These are phyloP conservation scores for Pangasius mekongensis DNA, from an alignment of 2,797 vertebrate genomes.

Conservation along the genomic window DNA sequence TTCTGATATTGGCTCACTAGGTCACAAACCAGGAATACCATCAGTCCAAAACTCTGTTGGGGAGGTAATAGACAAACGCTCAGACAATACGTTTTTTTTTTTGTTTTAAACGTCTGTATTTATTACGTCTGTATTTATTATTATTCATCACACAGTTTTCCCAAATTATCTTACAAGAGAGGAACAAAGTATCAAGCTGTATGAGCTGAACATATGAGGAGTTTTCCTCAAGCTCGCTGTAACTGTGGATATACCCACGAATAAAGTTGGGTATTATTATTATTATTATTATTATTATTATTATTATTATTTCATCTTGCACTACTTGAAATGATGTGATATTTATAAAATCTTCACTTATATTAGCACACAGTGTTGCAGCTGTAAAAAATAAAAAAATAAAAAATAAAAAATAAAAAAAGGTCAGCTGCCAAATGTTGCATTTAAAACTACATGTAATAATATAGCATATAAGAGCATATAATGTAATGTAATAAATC, in stretches of 20 bases:
- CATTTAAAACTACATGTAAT: neutral
- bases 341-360: neutral
- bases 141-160: neutral
- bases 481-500: neutral
- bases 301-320: too few relatives aligned
- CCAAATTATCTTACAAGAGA: neutral
- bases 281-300: too few relatives aligned
- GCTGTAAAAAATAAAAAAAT: neutral
- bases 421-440: neutral
- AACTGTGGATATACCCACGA: neutral
- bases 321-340: neutral
- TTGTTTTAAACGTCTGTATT: neutral
- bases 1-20: too few relatives aligned
- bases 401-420: neutral
- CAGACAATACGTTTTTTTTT: too few relatives aligned
- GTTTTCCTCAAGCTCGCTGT: neutral
- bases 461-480: neutral
- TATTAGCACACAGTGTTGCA: neutral
- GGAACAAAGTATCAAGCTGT: neutral
- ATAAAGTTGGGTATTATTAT: neutral
- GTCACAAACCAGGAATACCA: too few relatives aligned
- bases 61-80: too few relatives aligned
- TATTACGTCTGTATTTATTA: neutral
- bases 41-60: too few relatives aligned
- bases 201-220: neutral